These are phyloP conservation scores for Stegodyphus mimosarum DNA, from an alignment of 1,140 invertebrate species.

Conservation along the genomic window DNA sequence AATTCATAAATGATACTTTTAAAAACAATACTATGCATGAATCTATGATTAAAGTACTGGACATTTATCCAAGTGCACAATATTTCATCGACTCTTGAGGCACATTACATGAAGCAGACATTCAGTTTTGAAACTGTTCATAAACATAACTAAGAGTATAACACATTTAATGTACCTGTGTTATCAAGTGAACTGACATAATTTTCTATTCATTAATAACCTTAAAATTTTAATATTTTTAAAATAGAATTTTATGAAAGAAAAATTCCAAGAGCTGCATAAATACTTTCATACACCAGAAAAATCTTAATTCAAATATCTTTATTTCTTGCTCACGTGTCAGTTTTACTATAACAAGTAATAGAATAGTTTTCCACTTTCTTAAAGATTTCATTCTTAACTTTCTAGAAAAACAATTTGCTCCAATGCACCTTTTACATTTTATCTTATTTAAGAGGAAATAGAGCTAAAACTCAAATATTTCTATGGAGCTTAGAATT, in stretches of 20 bases:
- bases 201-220: neutral
- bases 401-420: too few species aligned
- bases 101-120: neutral
- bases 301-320: neutral
- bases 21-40: slow-evolving; percentile 31
- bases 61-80: neutral
- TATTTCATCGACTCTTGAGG: neutral
- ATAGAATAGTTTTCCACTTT: too few species aligned
- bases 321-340: neutral
- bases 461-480: too few species aligned
- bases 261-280: neutral
- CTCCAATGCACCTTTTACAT: too few species aligned
- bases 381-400: too few species aligned
- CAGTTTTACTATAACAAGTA: too few species aligned
- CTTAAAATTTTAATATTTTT: neutral
- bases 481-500: too few species aligned
- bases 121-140: slow-evolving; percentile 28
- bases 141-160: neutral
- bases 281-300: neutral
- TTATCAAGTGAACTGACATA: neutral
- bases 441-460: too few species aligned
- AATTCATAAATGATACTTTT: slow-evolving; percentile 36
- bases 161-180: neutral
- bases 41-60: neutral
- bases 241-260: neutral